Evolutionary conservation across 1,140 invertebrate genomes (phyloP).

Genomic region (Zaprionus taronus): DNA sequence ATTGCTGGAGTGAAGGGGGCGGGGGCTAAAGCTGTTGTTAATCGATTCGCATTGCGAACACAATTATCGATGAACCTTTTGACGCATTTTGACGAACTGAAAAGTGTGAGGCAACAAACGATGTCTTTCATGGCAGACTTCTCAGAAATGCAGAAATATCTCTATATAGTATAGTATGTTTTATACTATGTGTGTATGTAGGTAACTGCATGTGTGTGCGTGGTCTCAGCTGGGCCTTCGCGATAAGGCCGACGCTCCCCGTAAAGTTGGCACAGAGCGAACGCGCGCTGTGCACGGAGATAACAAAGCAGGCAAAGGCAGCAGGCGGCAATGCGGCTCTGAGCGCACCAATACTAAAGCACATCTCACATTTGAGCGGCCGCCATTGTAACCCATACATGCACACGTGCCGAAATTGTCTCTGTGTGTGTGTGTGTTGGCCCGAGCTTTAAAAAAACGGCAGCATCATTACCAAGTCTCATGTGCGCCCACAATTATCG

Average conservation of each 20-base stretch:
- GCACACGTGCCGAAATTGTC: not conserved
- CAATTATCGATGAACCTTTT: slow-evolving; percentile 14
- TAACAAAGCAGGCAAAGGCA: slow-evolving; percentile 50
- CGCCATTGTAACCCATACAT: slow-evolving; percentile 60
- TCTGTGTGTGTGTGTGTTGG: slow-evolving; percentile 15
- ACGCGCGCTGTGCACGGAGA: slow-evolving; percentile 30
- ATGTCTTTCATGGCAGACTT: slow-evolving; percentile 38
- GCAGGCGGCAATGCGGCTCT: slow-evolving; percentile 41
- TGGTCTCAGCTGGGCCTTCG: slow-evolving; percentile 19
- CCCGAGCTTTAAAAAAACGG: slow-evolving; percentile 27
- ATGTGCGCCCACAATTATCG: slow-evolving; percentile 71
- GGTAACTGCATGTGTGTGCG: slow-evolving; percentile 2
- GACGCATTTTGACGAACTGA: not conserved
- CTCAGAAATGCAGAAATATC: slow-evolving; percentile 21
- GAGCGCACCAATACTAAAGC: slow-evolving; percentile 68
- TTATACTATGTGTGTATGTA: not conserved
- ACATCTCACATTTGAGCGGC: slow-evolving; percentile 42
- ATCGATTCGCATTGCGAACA: slow-evolving; percentile 11
- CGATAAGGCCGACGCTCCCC: slow-evolving; percentile 37
- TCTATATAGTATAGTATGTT: not conserved
- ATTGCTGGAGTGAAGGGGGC: not conserved
- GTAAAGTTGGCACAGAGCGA: slow-evolving; percentile 59
- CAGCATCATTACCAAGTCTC: slow-evolving; percentile 68
- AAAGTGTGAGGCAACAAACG: slow-evolving; percentile 20
- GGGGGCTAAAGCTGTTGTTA: not conserved